Percentiles rank a stretch among this genome's conserved stretches.
Conservation (phyloP, 2,797 vertebrate species). For the Selene dorsalis region DNA sequence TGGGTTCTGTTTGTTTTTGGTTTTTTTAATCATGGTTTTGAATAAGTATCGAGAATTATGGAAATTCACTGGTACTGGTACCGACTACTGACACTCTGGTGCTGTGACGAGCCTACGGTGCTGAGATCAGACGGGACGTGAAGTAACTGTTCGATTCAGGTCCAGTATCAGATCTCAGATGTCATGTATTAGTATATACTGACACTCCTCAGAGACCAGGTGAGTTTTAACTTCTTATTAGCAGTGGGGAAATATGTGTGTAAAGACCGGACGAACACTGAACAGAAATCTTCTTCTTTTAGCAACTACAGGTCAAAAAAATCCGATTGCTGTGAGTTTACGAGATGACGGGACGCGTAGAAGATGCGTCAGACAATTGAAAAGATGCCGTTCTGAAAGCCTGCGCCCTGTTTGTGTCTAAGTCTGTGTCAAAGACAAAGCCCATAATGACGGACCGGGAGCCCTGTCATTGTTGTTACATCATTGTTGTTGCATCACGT, state of each 20-base stretch:
- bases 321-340: not conserved
- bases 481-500: constrained; percentile 77
- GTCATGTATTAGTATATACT: constrained; percentile 9
- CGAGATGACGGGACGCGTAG: not conserved
- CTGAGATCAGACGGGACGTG: constrained; percentile 12
- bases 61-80: too few relatives aligned
- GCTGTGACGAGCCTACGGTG: too few relatives aligned
- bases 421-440: constrained; percentile 67
- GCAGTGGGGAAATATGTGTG: not conserved
- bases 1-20: too few relatives aligned
- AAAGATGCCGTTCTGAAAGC: constrained; percentile 39
- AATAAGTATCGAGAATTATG: too few relatives aligned
- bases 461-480: constrained; percentile 76
- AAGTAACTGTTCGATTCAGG: constrained; percentile 1
- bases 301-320: not conserved
- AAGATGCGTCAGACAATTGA: constrained; percentile 27
- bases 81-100: too few relatives aligned
- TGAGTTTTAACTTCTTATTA: constrained; percentile 22
- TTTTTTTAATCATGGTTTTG: too few relatives aligned
- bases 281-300: not conserved
- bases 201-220: constrained; percentile 17
- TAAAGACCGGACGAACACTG: not conserved
- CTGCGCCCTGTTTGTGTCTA: constrained; percentile 49
- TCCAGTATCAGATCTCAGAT: not conserved
- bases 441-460: constrained; percentile 59